These are phyloP conservation scores for Drosophila ustulata DNA, from an alignment of 2,888 invertebrate species.

Conservation along the genomic window DNA sequence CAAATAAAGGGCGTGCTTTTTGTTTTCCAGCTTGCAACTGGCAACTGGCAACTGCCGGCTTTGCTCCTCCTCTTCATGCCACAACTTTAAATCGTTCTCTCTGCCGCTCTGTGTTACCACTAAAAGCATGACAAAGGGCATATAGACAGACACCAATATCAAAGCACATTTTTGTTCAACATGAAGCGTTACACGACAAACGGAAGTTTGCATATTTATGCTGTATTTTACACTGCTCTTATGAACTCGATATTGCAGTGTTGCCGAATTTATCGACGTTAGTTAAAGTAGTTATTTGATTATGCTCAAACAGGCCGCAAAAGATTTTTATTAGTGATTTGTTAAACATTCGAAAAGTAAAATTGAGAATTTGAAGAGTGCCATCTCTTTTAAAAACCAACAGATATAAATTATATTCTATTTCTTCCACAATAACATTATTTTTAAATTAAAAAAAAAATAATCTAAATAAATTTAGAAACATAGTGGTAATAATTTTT, in stretches of 20 bases:
- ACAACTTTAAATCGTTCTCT: constrained; percentile 70
- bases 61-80: constrained; percentile 59
- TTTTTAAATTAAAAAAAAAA: too few species aligned
- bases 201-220: neutral
- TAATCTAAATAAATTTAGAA: too few species aligned
- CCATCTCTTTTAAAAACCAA: too few species aligned
- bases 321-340: neutral
- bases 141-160: constrained; percentile 3
- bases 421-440: too few species aligned
- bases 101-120: constrained; percentile 15
- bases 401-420: too few species aligned
- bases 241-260: neutral
- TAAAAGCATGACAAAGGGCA: constrained; percentile 13
- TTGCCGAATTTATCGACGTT: neutral
- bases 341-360: too few species aligned
- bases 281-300: neutral
- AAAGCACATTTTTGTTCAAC: constrained; percentile 7
- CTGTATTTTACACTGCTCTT: neutral
- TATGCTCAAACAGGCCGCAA: neutral
- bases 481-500: too few species aligned
- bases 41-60: constrained; percentile 47
- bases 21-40: constrained; percentile 59
- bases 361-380: too few species aligned
- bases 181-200: constrained; percentile 1
- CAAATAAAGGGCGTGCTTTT: constrained; percentile 77